phyloP scores from a whole-genome alignment of 2,797 vertebrate species.

The Emydoidea blandingii region DNA sequence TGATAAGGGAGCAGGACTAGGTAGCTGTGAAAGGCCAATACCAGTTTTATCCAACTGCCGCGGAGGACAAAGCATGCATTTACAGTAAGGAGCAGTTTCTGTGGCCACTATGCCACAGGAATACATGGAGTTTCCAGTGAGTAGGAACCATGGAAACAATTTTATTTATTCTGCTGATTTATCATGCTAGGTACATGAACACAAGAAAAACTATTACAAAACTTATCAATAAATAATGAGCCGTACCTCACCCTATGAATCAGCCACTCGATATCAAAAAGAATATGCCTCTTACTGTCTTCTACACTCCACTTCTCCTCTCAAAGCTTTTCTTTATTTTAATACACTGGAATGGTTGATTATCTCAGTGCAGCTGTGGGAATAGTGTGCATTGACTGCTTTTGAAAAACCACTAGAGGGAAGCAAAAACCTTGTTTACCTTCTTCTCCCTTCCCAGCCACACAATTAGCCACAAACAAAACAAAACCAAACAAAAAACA shows the following conservation, averaged over 20 bases:
- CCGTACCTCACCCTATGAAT: neutral
- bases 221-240: neutral
- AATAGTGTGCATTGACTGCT: neutral
- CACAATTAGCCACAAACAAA: neutral
- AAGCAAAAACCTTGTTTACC: neutral
- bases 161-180: neutral
- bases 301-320: neutral
- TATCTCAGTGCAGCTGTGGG: neutral
- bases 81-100: neutral
- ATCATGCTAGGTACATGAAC: neutral
- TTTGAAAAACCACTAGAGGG: neutral
- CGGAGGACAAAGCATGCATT: neutral
- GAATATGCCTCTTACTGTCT: neutral
- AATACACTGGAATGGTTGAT: neutral
- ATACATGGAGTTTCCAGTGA: neutral
- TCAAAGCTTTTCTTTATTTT: neutral
- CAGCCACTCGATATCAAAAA: neutral
- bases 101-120: neutral
- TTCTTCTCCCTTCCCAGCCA: neutral
- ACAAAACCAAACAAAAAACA: neutral
- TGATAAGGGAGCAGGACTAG: neutral
- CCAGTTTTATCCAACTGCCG: neutral
- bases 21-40: neutral
- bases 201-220: neutral
- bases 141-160: neutral